Conservation (phyloP, 2,113 vertebrate genomes). For the Xiphias gladius region DNA sequence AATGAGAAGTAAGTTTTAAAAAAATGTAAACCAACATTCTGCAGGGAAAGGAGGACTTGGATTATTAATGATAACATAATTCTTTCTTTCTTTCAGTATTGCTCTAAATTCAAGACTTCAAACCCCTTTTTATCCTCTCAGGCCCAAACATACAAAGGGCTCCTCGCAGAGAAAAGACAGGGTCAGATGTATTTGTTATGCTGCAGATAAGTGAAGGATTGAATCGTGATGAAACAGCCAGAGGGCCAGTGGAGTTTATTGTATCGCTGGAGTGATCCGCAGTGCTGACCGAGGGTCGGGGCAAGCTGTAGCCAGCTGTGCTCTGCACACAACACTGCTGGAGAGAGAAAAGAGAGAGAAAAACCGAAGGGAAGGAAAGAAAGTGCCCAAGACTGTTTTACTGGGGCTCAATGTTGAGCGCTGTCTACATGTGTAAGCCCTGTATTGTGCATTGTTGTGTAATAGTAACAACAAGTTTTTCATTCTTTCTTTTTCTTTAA, state of each 20-base stretch:
- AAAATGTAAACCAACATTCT: no score
- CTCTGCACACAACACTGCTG: background rate
- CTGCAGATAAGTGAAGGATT: constrained; percentile 15
- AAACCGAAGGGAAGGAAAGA: background rate
- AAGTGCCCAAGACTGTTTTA: constrained; percentile 4
- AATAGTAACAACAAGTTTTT: background rate
- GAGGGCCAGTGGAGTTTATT: constrained; percentile 1
- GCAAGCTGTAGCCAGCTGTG: background rate
- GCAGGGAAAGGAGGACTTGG: no score
- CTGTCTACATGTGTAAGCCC: constrained; percentile 3
- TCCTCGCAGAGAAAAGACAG: background rate
- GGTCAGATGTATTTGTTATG: constrained; percentile 22
- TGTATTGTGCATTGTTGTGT: no score
- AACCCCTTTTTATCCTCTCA: background rate
- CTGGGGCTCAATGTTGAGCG: background rate
- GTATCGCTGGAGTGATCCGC: background rate
- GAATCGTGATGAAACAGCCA: constrained; percentile 9
- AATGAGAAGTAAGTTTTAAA: no score
- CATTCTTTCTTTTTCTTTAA: background rate
- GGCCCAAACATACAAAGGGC: background rate
- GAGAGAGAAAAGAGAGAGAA: background rate
- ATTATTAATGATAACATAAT: background rate
- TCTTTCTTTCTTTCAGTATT: background rate
- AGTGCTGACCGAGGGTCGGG: constrained; percentile 32
- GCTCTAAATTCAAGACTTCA: background rate